phyloP scores from a whole-genome alignment of 1,140 invertebrate species.

The Arctopsyche grandis region DNA sequence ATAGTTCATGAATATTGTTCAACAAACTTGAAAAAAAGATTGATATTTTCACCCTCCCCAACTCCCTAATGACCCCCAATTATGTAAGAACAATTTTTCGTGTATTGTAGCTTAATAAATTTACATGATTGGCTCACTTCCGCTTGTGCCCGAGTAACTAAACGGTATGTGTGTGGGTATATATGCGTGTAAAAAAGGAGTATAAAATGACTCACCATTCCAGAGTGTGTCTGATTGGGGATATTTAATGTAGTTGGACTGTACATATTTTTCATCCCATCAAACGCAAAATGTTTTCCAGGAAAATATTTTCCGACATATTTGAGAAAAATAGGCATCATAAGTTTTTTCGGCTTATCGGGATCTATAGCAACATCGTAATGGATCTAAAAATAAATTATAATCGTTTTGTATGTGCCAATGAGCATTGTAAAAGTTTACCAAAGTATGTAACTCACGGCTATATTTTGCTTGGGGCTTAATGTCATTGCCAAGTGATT shows the following conservation, averaged over 20 bases:
- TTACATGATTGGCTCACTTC: too few relatives aligned
- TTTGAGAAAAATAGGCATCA: constrained; percentile 58
- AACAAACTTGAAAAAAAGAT: too few relatives aligned
- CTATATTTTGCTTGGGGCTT: not conserved
- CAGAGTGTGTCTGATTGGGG: not conserved
- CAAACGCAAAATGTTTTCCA: constrained; percentile 70
- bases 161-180: too few relatives aligned
- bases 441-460: constrained; percentile 5
- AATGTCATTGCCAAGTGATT: constrained; percentile 7
- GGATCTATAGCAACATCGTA: constrained; percentile 65
- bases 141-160: too few relatives aligned
- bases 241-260: constrained; percentile 50
- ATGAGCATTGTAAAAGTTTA: not conserved
- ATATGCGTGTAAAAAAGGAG: not conserved
- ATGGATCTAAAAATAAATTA: constrained; percentile 56
- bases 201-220: not conserved
- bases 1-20: too few relatives aligned
- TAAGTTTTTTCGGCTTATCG: constrained; percentile 61
- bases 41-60: too few relatives aligned
- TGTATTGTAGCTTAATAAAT: too few relatives aligned
- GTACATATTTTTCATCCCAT: constrained; percentile 76
- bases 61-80: too few relatives aligned
- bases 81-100: too few relatives aligned
- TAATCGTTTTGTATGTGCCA: not conserved
- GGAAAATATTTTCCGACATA: constrained; percentile 58